Percentiles rank a stretch among this genome's conserved stretches.
Evolutionary conservation across 2,888 invertebrate genomes (phyloP).

Genomic region (Athalia cordata): DNA sequence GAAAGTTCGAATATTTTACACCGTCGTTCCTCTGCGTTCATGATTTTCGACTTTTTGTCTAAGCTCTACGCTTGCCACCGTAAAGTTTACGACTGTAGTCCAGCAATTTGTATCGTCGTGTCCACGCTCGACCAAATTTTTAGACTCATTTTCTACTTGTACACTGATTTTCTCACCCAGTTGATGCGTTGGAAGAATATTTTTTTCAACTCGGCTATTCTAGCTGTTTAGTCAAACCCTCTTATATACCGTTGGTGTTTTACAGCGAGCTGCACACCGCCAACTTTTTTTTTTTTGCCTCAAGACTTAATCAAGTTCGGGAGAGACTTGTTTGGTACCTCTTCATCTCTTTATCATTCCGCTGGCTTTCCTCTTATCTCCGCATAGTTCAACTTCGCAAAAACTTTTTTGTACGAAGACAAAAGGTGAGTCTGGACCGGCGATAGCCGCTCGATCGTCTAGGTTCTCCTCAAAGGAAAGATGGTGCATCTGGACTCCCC

Average conservation of each 20-base stretch:
- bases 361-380: not conserved
- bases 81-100: constrained; percentile 21
- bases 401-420: constrained; percentile 11
- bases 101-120: constrained; percentile 3
- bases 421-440: constrained; percentile 15
- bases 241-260: not conserved
- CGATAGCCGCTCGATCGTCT: constrained; percentile 3
- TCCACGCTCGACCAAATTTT: not conserved
- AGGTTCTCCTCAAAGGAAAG: not conserved
- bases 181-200: too few relatives aligned
- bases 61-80: not conserved
- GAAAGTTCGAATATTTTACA: constrained; percentile 44
- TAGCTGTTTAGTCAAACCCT: not conserved
- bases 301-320: not conserved
- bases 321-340: not conserved
- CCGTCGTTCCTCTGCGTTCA: constrained; percentile 15
- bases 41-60: constrained; percentile 32
- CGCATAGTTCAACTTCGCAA: constrained; percentile 4
- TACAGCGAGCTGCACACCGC: not conserved
- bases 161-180: not conserved
- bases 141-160: not conserved
- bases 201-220: too few relatives aligned
- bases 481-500: constrained; percentile 14
- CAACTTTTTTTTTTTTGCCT: not conserved
- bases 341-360: constrained; percentile 6